Percentiles rank a stretch among this genome's conserved stretches.
phyloP scores from a whole-genome alignment of 2,888 invertebrate species.

The Hypomecis punctinalis region DNA sequence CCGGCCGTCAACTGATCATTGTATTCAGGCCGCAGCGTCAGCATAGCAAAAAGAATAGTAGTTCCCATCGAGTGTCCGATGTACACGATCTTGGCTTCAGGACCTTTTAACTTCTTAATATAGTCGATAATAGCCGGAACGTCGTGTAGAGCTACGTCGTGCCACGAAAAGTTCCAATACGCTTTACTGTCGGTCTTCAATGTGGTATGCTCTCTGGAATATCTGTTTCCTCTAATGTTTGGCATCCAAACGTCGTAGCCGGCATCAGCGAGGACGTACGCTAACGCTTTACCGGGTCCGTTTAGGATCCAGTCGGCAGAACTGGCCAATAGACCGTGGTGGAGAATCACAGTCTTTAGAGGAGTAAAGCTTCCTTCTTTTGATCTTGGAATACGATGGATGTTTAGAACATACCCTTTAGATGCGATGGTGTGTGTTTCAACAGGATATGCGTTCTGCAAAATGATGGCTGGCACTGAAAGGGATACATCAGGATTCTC shows the following conservation, averaged over 20 bases:
- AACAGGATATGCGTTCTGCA: constrained; percentile 87
- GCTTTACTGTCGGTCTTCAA: constrained; percentile 82
- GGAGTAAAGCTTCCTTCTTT: constrained; percentile 61
- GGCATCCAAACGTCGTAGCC: constrained; percentile 94
- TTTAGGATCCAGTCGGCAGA: constrained; percentile 92
- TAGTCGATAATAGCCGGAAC: constrained; percentile 94
- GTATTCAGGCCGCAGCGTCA: constrained; percentile 87
- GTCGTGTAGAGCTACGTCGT: constrained; percentile 95
- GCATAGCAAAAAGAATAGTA: constrained; percentile 89
- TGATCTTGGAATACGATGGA: constrained; percentile 91
- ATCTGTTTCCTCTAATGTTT: constrained; percentile 92
- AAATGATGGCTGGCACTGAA: constrained; percentile 70
- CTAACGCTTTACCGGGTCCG: constrained; percentile 87
- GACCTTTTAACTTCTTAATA: constrained; percentile 65
- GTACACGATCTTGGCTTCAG: constrained; percentile 83
- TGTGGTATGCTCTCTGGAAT: constrained; percentile 87
- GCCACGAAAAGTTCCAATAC: constrained; percentile 93
- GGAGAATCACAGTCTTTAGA: constrained; percentile 85
- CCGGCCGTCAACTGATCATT: constrained; percentile 87
- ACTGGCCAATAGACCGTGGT: constrained; percentile 92
- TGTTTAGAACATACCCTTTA: constrained; percentile 91
- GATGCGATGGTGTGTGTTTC: constrained; percentile 90
- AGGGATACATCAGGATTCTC: constrained; percentile 67
- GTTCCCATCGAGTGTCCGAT: constrained; percentile 97
- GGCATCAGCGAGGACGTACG: constrained; percentile 87